Base-by-base conservation (phyloP, 2,797 vertebrate genomes). In the Chromobotia macracanthus region DNA sequence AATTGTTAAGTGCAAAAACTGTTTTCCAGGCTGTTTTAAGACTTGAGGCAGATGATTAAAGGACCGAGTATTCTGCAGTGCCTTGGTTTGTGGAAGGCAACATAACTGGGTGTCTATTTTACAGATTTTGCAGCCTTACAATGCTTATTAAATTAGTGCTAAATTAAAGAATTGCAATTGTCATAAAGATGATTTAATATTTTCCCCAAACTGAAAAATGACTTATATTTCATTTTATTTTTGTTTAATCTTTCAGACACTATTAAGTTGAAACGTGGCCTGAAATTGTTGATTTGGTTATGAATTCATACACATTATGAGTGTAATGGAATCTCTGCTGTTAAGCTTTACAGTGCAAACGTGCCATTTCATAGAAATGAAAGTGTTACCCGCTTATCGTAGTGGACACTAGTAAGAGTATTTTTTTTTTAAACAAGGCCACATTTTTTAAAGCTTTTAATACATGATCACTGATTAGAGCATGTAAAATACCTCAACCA, bases 401-500 rank as follows among this genome's bases (percentile, higher is more conserved):
- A 64, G 61, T 12, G 35, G 18, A 38, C 25, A 31, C 60, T 53
- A 9, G 18, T 64, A 46, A 41, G 21, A 23, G 64, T 25, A 67
- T 8, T 8, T 46, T 48, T 48, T 67, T 25, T 72, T 66, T 35
- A 72, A 79, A 79, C 38, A 21, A 12, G 69, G 77, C 60, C 77
- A 66, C 72, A 13, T 65, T 21, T 70, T 23, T 60, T n/a, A 64
- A 64, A 41, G 61, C 18, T 77, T 63, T 55, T 12, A 48, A 53
- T 65, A 41, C 18, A 41, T 58, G 31, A 41, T n/a, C 35, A 38
- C 61, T 35, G 28, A 55, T 55, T 21, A 46, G 48, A 79, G 69
- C 77, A 72, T 58, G 69, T 66, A 38, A 72, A 66, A 72, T 72
- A 79, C 77, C 77, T 72, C 77, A 79, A 79, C 50, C 50, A 58